These are phyloP conservation scores for Therioaphis trifolii DNA, from an alignment of 2,888 invertebrate species.

Conservation along the genomic window DNA sequence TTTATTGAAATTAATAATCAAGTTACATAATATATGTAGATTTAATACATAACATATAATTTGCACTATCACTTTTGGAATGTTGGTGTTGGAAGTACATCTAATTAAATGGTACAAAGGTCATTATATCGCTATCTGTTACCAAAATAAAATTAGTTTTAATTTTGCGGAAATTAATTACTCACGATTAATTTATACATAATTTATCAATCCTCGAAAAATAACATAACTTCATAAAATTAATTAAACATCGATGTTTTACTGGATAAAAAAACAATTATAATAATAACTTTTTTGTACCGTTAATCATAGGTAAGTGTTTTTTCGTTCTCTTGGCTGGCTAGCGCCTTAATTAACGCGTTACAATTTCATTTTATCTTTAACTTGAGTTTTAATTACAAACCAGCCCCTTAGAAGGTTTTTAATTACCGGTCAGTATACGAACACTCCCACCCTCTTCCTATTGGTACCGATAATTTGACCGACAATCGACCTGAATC, in stretches of 20 bases:
- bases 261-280: constrained; percentile 24
- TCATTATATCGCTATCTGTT: not conserved
- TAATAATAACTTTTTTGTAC: constrained; percentile 35
- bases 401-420: constrained; percentile 54
- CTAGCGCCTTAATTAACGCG: constrained; percentile 50
- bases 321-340: constrained; percentile 14
- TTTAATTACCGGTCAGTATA: constrained; percentile 55
- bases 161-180: constrained; percentile 8
- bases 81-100: not conserved
- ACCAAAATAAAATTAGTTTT: constrained; percentile 2
- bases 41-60: not conserved
- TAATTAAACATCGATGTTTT: constrained; percentile 46
- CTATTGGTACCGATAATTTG: constrained; percentile 9
- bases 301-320: constrained; percentile 48
- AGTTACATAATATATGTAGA: no score
- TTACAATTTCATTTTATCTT: constrained; percentile 52
- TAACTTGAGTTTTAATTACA: constrained; percentile 58
- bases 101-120: constrained; percentile 35
- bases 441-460: not conserved
- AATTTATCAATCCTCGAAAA: not conserved
- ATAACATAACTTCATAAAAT: constrained; percentile 26
- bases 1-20: no score
- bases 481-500: constrained; percentile 41
- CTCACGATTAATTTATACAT: not conserved
- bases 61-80: not conserved